Evolutionary conservation across 2,888 invertebrate species (phyloP).

Genomic region (Cyclophora albipunctata): DNA sequence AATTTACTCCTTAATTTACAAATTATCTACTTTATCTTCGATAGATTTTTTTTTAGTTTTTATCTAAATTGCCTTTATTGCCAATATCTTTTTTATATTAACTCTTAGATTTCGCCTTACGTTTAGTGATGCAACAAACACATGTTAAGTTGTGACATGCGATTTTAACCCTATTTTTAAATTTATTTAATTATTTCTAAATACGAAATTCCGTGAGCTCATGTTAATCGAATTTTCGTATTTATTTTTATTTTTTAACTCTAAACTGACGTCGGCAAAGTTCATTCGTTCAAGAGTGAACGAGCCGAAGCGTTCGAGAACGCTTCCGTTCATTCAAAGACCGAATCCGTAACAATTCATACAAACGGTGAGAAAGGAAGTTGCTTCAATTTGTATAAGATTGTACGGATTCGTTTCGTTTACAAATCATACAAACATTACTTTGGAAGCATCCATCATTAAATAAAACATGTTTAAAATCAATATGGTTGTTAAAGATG

Average conservation of each 20-base stretch:
- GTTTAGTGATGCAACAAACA: constrained; percentile 62
- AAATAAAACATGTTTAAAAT: constrained; percentile 26
- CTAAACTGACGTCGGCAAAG: constrained; percentile 46
- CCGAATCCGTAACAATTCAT: constrained; percentile 66
- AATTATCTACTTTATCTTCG: constrained; percentile 33
- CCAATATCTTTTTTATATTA: constrained; percentile 47
- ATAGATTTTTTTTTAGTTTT: constrained; percentile 17
- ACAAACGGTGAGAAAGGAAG: constrained; percentile 69
- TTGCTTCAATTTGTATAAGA: constrained; percentile 66
- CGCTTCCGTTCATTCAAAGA: constrained; percentile 27
- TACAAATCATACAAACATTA: constrained; percentile 14
- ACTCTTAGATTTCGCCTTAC: constrained; percentile 30
- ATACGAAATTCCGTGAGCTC: constrained; percentile 69
- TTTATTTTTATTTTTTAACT: constrained; percentile 42
- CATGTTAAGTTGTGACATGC: constrained; percentile 71
- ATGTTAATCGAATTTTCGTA: constrained; percentile 48
- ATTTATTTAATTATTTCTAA: constrained; percentile 40
- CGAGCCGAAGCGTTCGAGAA: constrained; percentile 11
- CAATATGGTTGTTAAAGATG: constrained; percentile 47
- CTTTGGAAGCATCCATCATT: constrained; percentile 29
- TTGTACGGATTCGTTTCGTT: constrained; percentile 53
- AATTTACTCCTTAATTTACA: constrained; percentile 50
- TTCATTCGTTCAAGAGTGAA: constrained; percentile 22
- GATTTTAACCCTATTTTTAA: constrained; percentile 61
- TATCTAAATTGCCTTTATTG: constrained; percentile 52